A percentile compares a stretch with the other conserved stretches of the same genome.
Evolutionary conservation across 2,888 invertebrate species (phyloP).

Genomic region (Ophion obscuratus): DNA sequence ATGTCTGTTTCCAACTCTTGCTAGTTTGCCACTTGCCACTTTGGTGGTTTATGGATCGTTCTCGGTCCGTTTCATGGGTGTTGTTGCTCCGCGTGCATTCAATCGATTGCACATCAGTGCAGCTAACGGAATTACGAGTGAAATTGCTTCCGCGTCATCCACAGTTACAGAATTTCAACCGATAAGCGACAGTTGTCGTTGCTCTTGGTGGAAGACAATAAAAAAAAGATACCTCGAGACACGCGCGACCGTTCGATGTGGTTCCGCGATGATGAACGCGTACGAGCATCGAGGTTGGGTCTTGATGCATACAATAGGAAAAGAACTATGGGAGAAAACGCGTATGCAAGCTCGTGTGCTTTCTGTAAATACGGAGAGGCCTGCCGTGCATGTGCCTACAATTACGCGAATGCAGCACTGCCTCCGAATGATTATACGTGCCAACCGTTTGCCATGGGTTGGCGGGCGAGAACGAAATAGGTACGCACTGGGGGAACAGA

Average conservation of each 20-base stretch:
- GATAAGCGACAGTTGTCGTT: no score
- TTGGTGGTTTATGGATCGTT: no score
- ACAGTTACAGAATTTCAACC: no score
- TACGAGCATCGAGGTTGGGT: not conserved
- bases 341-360: conserved; percentile 34
- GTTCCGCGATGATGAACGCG: not conserved
- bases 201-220: no score
- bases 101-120: no score
- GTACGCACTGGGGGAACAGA: conserved; percentile 8
- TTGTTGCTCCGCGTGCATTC: no score
- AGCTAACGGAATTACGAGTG: no score
- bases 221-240: no score
- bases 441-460: conserved; percentile 37
- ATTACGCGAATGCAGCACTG: conserved; percentile 42
- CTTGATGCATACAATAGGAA: conserved; percentile 15
- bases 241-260: not conserved
- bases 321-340: conserved; percentile 4
- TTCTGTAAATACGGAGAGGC: conserved; percentile 55
- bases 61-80: no score
- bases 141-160: no score
- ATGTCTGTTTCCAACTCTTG: no score
- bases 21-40: no score
- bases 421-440: conserved; percentile 59
- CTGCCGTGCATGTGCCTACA: conserved; percentile 28
- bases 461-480: conserved; percentile 16